phyloP scores from a whole-genome alignment of 2,113 vertebrate genomes.

The Gadus macrocephalus region DNA sequence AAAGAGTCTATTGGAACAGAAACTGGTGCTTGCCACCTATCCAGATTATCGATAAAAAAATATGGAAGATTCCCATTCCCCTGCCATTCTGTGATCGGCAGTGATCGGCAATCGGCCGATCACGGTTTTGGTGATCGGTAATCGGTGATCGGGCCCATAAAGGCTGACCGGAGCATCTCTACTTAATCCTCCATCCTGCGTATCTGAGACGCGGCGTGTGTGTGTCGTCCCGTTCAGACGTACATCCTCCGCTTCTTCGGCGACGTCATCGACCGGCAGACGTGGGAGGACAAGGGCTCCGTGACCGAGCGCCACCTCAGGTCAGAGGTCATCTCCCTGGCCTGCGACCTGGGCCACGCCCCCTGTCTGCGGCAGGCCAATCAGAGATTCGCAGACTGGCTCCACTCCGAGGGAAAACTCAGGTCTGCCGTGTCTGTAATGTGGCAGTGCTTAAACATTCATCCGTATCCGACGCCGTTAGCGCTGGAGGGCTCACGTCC shows the following conservation, averaged over 20 bases:
- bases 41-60: too few relatives aligned
- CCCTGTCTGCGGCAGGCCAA: constrained; percentile 61
- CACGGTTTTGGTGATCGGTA: too few relatives aligned
- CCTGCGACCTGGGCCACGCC: constrained; percentile 68
- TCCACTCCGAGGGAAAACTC: constrained; percentile 65
- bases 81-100: too few relatives aligned
- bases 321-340: constrained; percentile 68
- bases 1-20: too few relatives aligned
- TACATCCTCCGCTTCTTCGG: constrained; percentile 72
- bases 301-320: constrained; percentile 70
- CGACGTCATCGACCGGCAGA: constrained; percentile 69
- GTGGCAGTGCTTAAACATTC: neutral
- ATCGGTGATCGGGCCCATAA: too few relatives aligned
- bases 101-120: too few relatives aligned
- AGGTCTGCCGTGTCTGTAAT: constrained; percentile 51
- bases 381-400: constrained; percentile 63
- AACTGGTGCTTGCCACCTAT: too few relatives aligned
- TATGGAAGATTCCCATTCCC: too few relatives aligned
- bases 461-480: neutral
- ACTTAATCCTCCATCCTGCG: too few relatives aligned
- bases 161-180: too few relatives aligned
- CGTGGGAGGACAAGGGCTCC: constrained; percentile 68
- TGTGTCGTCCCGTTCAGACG: constrained; percentile 42
- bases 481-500: constrained; percentile 6
- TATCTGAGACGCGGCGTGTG: too few relatives aligned